phyloP scores from a whole-genome alignment of 1,140 invertebrate species.

The Rhynchophorus ferrugineus region DNA sequence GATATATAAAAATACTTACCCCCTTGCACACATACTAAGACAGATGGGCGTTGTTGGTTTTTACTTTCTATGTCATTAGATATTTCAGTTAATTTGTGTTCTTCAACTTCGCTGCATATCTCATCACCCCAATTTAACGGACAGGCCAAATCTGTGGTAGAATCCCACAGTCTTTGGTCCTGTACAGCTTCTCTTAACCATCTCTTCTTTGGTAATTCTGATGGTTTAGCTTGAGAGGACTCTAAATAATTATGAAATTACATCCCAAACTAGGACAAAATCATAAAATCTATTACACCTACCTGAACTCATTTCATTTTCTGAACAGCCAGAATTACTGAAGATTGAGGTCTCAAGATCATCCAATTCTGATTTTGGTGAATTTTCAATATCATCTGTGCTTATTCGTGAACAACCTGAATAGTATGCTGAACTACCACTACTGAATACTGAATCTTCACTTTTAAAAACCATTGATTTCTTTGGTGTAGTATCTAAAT shows the following conservation, averaged over 20 bases:
- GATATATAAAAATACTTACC: slow-evolving; percentile 18
- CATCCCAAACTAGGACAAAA: no score
- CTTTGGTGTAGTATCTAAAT: slow-evolving; percentile 33
- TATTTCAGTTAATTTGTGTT: slow-evolving; percentile 6
- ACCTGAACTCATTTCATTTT: slow-evolving; percentile 21
- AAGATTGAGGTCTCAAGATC: slow-evolving; percentile 23
- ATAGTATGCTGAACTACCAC: slow-evolving; percentile 23
- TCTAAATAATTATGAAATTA: slow-evolving; percentile 5
- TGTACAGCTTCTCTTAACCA: slow-evolving; percentile 53
- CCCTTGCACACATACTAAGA: slow-evolving; percentile 45
- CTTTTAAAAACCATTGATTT: slow-evolving; percentile 26
- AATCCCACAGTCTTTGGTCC: slow-evolving; percentile 44
- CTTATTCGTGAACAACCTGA: slow-evolving; percentile 24
- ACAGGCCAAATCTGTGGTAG: slow-evolving; percentile 43
- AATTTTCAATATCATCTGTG: slow-evolving; percentile 30
- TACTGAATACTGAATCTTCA: slow-evolving; percentile 26
- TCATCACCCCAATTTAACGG: slow-evolving; percentile 39
- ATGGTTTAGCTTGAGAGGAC: slow-evolving; percentile 22
- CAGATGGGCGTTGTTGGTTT: slow-evolving; percentile 49
- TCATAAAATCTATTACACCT: not conserved
- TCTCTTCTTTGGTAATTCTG: slow-evolving; percentile 54
- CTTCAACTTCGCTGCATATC: slow-evolving; percentile 14
- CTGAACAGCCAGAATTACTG: slow-evolving; percentile 24
- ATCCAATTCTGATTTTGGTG: slow-evolving; percentile 28
- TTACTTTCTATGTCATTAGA: slow-evolving; percentile 29